These are phyloP conservation scores for Scaptomyza graminum DNA, from an alignment of 1,140 invertebrate species.

Conservation along the genomic window DNA sequence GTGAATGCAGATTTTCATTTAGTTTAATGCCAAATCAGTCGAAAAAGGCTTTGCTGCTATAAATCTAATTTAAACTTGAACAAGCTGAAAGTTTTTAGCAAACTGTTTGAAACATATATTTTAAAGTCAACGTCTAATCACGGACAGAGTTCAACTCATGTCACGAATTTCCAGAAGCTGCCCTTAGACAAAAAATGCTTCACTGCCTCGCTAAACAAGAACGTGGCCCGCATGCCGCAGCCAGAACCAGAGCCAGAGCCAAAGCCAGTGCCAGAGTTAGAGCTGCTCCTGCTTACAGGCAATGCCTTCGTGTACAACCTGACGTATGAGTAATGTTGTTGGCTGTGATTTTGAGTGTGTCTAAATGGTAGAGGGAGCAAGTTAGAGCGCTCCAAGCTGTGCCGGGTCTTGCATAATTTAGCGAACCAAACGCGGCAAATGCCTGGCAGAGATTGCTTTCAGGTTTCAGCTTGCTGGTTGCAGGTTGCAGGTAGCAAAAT, in stretches of 20 bases:
- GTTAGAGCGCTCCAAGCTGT: neutral
- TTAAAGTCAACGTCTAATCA: conserved; percentile 44
- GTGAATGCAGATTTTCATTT: too few species aligned
- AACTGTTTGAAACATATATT: neutral
- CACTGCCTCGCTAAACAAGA: conserved; percentile 18
- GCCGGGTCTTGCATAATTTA: conserved; percentile 68
- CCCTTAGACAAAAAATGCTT: conserved; percentile 3
- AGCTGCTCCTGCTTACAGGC: neutral
- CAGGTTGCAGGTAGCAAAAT: conserved; percentile 26
- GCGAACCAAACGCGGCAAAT: conserved; percentile 48
- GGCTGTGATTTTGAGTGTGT: conserved; percentile 64
- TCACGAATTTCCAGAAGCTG: conserved; percentile 21
- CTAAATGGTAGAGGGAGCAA: neutral
- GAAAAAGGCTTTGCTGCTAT: neutral
- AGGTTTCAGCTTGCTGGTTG: conserved; percentile 22
- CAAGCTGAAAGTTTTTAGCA: neutral
- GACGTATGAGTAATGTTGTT: conserved; percentile 81
- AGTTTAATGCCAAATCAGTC: too few species aligned
- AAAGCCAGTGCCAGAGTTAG: neutral
- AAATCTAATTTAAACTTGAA: neutral
- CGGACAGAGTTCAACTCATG: conserved; percentile 33
- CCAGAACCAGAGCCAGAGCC: too few species aligned
- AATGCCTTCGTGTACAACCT: conserved; percentile 53
- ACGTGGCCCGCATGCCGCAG: conserved; percentile 45
- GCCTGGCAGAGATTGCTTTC: conserved; percentile 44